A percentile compares a stretch with the other conserved stretches of the same genome.
Conservation (phyloP, 2,113 vertebrate genomes). For the Glaucomys volans region DNA sequence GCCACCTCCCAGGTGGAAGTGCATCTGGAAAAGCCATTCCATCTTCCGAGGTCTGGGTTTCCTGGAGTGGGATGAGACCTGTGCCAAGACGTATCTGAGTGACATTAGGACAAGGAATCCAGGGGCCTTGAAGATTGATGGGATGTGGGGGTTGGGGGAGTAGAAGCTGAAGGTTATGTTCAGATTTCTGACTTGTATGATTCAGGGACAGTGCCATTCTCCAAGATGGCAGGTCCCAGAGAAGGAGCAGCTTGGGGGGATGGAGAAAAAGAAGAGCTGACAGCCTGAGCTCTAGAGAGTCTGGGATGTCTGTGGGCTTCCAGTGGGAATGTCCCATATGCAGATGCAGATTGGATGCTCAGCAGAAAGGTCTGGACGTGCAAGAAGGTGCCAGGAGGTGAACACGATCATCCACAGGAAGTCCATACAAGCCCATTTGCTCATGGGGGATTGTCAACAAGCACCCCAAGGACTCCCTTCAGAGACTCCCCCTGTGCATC, state of each 20-base stretch:
- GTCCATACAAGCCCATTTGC: background rate
- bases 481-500: background rate
- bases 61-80: background rate
- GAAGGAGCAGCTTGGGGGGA: background rate
- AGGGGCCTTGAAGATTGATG: background rate
- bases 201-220: background rate
- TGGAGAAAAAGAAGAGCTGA: background rate
- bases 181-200: background rate
- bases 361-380: background rate
- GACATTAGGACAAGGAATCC: background rate
- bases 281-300: background rate
- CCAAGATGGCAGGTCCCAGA: background rate
- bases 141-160: no score
- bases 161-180: background rate
- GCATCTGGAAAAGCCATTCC: background rate
- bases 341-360: background rate
- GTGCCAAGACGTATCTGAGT: background rate
- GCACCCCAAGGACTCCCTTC: background rate
- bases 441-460: background rate
- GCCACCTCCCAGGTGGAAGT: background rate
- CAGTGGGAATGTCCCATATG: no score
- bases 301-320: background rate
- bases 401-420: background rate
- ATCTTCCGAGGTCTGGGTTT: background rate
- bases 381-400: background rate